Percentiles rank a stretch among this genome's conserved stretches.
Conservation (phyloP, 2,797 vertebrate species). For the Erpetoichthys calabaricus region DNA sequence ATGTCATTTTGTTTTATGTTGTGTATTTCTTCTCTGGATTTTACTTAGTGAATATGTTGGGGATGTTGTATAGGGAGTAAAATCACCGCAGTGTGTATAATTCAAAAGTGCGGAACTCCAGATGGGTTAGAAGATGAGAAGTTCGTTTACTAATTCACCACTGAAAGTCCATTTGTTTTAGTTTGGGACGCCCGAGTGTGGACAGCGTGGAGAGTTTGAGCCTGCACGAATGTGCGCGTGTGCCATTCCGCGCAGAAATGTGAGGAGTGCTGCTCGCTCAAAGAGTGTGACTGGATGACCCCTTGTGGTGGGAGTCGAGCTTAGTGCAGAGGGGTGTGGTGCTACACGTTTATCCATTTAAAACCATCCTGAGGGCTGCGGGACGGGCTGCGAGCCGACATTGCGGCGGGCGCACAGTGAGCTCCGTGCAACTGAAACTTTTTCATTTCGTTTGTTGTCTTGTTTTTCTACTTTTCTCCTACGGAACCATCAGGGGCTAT, state of each 20-base stretch:
- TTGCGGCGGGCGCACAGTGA: slow-evolving; percentile 19
- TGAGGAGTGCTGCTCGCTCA: not conserved
- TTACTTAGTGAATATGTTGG: no score
- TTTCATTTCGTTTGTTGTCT: slow-evolving; percentile 24
- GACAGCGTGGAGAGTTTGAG: slow-evolving; percentile 2
- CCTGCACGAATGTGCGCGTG: slow-evolving; percentile 8
- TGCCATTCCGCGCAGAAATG: slow-evolving; percentile 10
- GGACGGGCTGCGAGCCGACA: slow-evolving; percentile 35
- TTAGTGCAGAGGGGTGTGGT: slow-evolving; percentile 59
- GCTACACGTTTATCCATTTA: slow-evolving; percentile 37
- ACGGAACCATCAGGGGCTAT: slow-evolving; percentile 57
- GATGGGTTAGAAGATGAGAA: no score
- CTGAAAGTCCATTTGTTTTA: no score
- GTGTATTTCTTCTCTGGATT: no score
- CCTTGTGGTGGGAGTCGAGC: slow-evolving; percentile 50
- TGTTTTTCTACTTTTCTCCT: slow-evolving; percentile 17
- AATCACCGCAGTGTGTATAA: no score
- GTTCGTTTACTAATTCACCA: no score
- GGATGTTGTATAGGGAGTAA: no score
- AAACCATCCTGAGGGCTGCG: slow-evolving; percentile 51
- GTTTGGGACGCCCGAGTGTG: no score
- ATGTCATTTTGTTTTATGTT: no score
- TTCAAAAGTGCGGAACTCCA: no score
- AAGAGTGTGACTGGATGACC: slow-evolving; percentile 33
- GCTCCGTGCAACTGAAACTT: slow-evolving; percentile 9